A percentile compares a stretch with the other conserved stretches of the same genome.
These are phyloP conservation scores for Labeo calbasu DNA, from an alignment of 2,797 vertebrate species.

Conservation along the genomic window DNA sequence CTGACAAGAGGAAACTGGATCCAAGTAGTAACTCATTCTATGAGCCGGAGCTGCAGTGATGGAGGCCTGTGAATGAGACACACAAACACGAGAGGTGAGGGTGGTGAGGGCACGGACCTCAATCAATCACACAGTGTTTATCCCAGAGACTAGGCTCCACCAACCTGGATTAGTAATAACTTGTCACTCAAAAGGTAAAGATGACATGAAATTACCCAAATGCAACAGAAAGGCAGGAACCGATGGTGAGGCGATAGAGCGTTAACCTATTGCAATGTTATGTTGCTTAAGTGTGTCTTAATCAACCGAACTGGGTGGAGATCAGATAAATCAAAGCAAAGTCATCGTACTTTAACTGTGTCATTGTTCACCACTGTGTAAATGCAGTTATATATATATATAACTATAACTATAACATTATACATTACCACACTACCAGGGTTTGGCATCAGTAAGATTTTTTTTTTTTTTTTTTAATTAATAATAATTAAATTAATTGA, in stretches of 20 bases:
- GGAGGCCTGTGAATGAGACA: slow-evolving; percentile 34
- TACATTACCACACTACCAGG: no score
- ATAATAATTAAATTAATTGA: no score
- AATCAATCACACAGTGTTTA: slow-evolving; percentile 77
- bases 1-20: slow-evolving; percentile 80
- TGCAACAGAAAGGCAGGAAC: neutral
- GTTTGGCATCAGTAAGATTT: no score
- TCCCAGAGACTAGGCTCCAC: slow-evolving; percentile 49
- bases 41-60: slow-evolving; percentile 57
- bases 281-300: slow-evolving; percentile 37
- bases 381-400: no score
- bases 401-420: no score
- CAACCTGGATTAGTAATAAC: slow-evolving; percentile 49
- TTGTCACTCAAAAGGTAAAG: slow-evolving; percentile 49
- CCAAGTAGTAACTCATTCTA: slow-evolving; percentile 93
- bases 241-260: slow-evolving; percentile 12
- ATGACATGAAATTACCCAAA: slow-evolving; percentile 16
- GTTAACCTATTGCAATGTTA: slow-evolving; percentile 38
- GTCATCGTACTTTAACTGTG: neutral
- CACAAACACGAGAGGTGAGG: slow-evolving; percentile 53
- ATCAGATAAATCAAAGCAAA: slow-evolving; percentile 35
- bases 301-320: neutral
- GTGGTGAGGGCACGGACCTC: slow-evolving; percentile 48
- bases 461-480: no score
- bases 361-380: neutral